Base-by-base conservation (phyloP, 1,140 invertebrate genomes). In the Branchinecta lindahli region DNA sequence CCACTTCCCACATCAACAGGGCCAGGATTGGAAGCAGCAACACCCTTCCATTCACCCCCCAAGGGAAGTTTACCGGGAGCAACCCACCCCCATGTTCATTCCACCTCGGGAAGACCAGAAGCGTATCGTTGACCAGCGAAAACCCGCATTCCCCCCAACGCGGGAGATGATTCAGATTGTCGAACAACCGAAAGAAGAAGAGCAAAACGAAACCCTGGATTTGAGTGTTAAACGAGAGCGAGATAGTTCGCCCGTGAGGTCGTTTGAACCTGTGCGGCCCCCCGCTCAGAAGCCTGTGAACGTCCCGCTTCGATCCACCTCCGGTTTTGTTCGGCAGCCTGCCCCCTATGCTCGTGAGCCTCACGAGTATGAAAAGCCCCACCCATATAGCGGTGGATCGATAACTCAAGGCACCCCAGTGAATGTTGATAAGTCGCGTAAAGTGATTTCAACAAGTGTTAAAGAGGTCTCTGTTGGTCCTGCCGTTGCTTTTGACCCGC, bases 281-380 rank as follows among this genome's bases (percentile, higher is more conserved):
- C 52, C 12, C 4, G 52, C 18, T 15, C 52, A 61, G 18, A 61
- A 61, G 52, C 52, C 52, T 15, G 52, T 61, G 12, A 61, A 20
- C 18, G 52, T 61, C 18, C 52, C 52, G 52, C 52, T 15, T 61
- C 12, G 52, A 61, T 15, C 12, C 52, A 20, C 52, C 2, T 12
- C 18, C 2, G 18, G 18, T 1, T 46, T 68, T 21, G 66, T 68
- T 44, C 71, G 67, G 67, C 68, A 61, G 66, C 75, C 45, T 21
- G 68, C 18, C 12, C 52, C 52, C 4, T 61, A 15, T 12, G 52
- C 52, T 15, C 52, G 52, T 61, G 52, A 61, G 18, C 52, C 52
- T 15, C 33, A 33, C 33, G 18, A 15, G 12, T 20, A 61, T 20
- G 52, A 61, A 61, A 94, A 75, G 92, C 91, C 0, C 94, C 91